Percentiles rank a stretch among this genome's conserved stretches.
Evolutionary conservation across 2,797 vertebrate genomes (phyloP).

Genomic region (Astyanax mexicanus): DNA sequence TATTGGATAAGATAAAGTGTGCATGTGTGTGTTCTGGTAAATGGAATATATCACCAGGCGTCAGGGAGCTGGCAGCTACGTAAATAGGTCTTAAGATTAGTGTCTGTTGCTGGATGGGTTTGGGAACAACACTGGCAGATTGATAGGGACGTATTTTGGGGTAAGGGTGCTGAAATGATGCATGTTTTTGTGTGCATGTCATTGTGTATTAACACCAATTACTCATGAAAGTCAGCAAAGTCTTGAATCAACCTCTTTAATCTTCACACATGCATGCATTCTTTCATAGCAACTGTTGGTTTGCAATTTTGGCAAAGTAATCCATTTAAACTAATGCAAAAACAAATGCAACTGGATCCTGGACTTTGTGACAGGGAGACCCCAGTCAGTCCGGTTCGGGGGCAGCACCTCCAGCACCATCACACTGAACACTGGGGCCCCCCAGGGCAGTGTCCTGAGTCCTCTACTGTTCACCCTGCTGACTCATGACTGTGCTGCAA

Average conservation of each 20-base stretch:
- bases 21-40: conserved; percentile 22
- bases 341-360: too few species aligned
- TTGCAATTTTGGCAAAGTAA: background rate
- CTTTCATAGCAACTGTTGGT: background rate
- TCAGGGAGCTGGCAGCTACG: conserved; percentile 34
- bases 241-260: background rate
- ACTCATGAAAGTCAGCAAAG: background rate
- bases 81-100: conserved; percentile 50
- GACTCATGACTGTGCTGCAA: too few species aligned
- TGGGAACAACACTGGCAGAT: conserved; percentile 20
- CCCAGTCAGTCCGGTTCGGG: too few species aligned
- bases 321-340: background rate
- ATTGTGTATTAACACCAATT: background rate
- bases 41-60: conserved; percentile 36
- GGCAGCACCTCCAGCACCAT: too few species aligned
- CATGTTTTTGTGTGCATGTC: background rate
- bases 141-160: background rate
- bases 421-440: too few species aligned
- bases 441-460: too few species aligned
- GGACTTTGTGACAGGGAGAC: too few species aligned
- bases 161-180: conserved; percentile 4
- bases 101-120: conserved; percentile 20
- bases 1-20: conserved; percentile 51
- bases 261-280: background rate
- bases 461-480: too few species aligned